A percentile compares a stretch with the other conserved stretches of the same genome.
These are phyloP conservation scores for Paratilapia polleni DNA, from an alignment of 2,113 vertebrate genomes.

Conservation along the genomic window DNA sequence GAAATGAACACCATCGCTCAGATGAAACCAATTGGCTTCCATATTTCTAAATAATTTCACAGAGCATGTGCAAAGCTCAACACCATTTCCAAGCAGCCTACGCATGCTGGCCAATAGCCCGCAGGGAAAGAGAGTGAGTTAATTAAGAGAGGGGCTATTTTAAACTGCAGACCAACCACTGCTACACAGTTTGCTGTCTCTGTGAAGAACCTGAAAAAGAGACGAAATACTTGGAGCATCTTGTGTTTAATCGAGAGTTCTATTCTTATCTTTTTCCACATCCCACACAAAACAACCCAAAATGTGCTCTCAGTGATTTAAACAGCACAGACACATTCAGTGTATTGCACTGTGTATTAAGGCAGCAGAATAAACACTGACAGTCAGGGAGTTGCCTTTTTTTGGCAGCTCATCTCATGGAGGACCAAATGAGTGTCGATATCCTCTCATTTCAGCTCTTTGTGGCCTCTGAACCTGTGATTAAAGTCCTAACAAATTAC, in stretches of 20 bases:
- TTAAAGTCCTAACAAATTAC: slow-evolving; percentile 31
- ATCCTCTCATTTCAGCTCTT: slow-evolving; percentile 13
- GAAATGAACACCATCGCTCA: neutral
- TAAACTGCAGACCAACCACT: slow-evolving; percentile 35
- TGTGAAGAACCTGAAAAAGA: slow-evolving; percentile 18
- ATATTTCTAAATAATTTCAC: slow-evolving; percentile 18
- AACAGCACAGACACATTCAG: neutral
- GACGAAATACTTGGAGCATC: neutral
- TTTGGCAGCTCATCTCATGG: neutral
- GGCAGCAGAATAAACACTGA: neutral
- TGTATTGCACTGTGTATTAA: neutral
- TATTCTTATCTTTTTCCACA: neutral
- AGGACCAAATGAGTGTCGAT: slow-evolving; percentile 13
- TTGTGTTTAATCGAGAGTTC: neutral
- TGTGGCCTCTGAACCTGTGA: slow-evolving; percentile 14
- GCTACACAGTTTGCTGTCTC: slow-evolving; percentile 27
- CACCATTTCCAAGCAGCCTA: slow-evolving; percentile 36
- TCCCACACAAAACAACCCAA: neutral
- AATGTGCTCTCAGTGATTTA: neutral
- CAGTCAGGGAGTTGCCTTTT: neutral
- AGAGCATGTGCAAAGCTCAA: slow-evolving; percentile 39
- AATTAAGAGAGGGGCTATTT: slow-evolving; percentile 66
- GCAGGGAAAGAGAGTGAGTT: slow-evolving; percentile 43
- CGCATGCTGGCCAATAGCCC: slow-evolving; percentile 37
- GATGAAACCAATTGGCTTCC: neutral